phyloP scores from a whole-genome alignment of 2,113 vertebrate genomes.

The Pogona vitticeps region DNA sequence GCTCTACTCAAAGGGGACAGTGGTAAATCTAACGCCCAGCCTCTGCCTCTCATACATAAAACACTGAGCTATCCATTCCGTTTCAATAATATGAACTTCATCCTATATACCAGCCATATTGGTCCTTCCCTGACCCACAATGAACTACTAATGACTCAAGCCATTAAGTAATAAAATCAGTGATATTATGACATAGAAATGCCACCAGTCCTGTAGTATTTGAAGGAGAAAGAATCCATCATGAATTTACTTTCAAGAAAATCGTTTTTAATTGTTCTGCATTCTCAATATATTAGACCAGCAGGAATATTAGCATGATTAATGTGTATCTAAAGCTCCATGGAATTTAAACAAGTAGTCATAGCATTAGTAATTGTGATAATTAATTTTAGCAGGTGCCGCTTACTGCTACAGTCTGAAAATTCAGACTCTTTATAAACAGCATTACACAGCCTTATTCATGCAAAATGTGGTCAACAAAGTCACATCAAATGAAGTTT shows the following conservation, averaged over 20 bases:
- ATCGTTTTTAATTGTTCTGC: slow-evolving; percentile 73
- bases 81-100: too few species aligned
- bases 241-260: slow-evolving; percentile 64
- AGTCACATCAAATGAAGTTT: not conserved
- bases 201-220: slow-evolving; percentile 47
- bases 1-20: too few species aligned
- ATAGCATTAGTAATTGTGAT: slow-evolving; percentile 25
- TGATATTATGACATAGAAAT: slow-evolving; percentile 54
- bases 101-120: too few species aligned
- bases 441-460: not conserved
- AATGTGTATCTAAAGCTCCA: slow-evolving; percentile 67
- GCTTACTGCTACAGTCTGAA: slow-evolving; percentile 15
- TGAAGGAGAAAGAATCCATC: slow-evolving; percentile 50
- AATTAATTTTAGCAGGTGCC: slow-evolving; percentile 27
- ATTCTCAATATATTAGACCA: slow-evolving; percentile 69
- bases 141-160: too few species aligned
- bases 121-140: too few species aligned
- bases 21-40: too few species aligned
- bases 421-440: not conserved
- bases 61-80: too few species aligned
- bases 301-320: slow-evolving; percentile 73
- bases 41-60: too few species aligned
- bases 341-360: slow-evolving; percentile 60
- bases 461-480: not conserved
- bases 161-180: not conserved